Evolutionary conservation across 2,888 invertebrate species (phyloP), one percentile per base, ranked within the genome.

Genomic region (Orchestes rusci): DNA sequence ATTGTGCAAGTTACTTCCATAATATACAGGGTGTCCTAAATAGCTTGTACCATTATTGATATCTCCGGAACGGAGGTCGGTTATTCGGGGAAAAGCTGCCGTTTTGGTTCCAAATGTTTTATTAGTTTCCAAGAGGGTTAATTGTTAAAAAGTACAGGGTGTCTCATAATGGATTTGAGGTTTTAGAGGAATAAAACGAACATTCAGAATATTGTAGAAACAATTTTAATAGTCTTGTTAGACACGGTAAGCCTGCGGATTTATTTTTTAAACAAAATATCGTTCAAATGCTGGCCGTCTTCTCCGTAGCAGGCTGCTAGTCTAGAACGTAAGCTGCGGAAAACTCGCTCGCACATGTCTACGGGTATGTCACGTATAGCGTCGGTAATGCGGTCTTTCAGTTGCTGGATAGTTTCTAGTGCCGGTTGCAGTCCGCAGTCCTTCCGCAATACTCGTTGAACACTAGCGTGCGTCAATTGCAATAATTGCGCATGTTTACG

Each of bases 341-440:
- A 30, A 30, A 30, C 30, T 30, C 30, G 30, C 7, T 30, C 4
- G 30, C 12, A 18, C 35, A 41, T 23, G 10, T 13, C 33, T 27
- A 41, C 34, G 27, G 16, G 34, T 23, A 41, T 41, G 41, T 33
- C 41, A 41, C 16, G 34, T 41, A 34, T 20, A 40, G 32, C 20
- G 33, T 40, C 15, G 33, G 32, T 32, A 20, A 41, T 33, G 23
- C 41, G 34, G 41, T 41, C 27, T 23, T 41, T 41, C 17, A 41
- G 41, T 33, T 34, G 34, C 33, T 41, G 34, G 34, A 41, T 34
- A 28, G 33, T 41, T 32, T 41, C 33, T 41, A 36, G 36, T 35
- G 12, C 30, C 12, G 30, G 30, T 10, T 30, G 23, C 5, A 23
- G 10, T 5, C 23, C 7, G 5, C 5, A 23, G 23, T 23, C 23